Base-by-base conservation (phyloP, 2,797 vertebrate species). In the Discoglossus pictus region DNA sequence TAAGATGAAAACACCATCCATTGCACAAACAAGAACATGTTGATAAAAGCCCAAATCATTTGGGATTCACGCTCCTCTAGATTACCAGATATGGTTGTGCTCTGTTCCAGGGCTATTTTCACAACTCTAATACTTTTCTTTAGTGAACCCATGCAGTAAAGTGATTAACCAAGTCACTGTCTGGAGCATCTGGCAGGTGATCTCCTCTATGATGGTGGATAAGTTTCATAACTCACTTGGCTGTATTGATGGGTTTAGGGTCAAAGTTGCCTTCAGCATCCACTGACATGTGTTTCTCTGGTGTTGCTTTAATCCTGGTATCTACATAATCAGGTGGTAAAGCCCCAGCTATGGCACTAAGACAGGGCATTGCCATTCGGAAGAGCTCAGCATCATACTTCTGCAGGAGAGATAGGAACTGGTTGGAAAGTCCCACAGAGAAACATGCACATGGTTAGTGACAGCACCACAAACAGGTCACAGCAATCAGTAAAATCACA, bases 181-280 rank as follows among this genome's bases (percentile, higher is more conserved):
- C n/a, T n/a, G n/a, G n/a, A n/a, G n/a, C n/a, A n/a, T n/a, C n/a
- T n/a, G n/a, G n/a, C n/a, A n/a, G n/a, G n/a, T n/a, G n/a, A n/a
- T n/a, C n/a, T n/a, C n/a, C n/a, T n/a, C n/a, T n/a, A n/a, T n/a
- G n/a, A n/a, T n/a, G n/a, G n/a, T n/a, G n/a, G n/a, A n/a, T n/a
- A n/a, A n/a, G n/a, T n/a, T 20, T 12, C 23, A 51, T 8, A 43
- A 83, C 93, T 90, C 81, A 99, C 97, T 93, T 96, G 61, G 85
- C 68, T 13, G 96, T 98, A 77, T 78, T 96, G 84, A 98, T 92
- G 48, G 97, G 96, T 81, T 92, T 98, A 68, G 97, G 97, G 83
- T 99, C 97, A 85, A 98, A 98, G 88, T 98, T 98, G 76, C 97
- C 97, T 63, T 98, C 94, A 51, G 91, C 81, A 59, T 99, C 96